phyloP scores from a whole-genome alignment of 2,888 invertebrate species.

The Scrobipalpa atriplicella region DNA sequence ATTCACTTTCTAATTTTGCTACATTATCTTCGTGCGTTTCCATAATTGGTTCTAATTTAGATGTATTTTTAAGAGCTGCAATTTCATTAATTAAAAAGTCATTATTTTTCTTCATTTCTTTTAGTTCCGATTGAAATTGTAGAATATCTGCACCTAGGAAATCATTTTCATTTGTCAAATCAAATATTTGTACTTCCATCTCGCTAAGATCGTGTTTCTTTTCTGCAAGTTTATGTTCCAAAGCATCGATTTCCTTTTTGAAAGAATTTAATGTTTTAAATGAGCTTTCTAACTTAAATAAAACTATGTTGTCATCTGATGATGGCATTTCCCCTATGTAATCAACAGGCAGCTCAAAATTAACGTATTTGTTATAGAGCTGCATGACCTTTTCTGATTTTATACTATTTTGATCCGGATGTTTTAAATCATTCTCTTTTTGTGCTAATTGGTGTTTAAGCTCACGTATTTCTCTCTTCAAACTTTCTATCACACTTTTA shows the following conservation, averaged over 20 bases:
- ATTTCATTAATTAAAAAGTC: constrained; percentile 86
- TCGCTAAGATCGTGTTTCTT: constrained; percentile 79
- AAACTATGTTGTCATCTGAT: constrained; percentile 61
- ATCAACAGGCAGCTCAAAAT: constrained; percentile 75
- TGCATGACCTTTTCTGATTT: constrained; percentile 70
- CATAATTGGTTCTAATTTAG: constrained; percentile 87
- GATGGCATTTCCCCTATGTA: constrained; percentile 74
- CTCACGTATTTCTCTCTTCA: constrained; percentile 74
- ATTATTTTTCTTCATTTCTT: constrained; percentile 87
- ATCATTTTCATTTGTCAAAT: constrained; percentile 76
- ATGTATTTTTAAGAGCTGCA: constrained; percentile 83
- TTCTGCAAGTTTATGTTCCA: constrained; percentile 83
- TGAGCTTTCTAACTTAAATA: constrained; percentile 76
- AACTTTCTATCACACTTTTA: constrained; percentile 75
- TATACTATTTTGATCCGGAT: constrained; percentile 53
- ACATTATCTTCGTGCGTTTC: constrained; percentile 88
- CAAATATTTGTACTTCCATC: constrained; percentile 81
- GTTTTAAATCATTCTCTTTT: constrained; percentile 45
- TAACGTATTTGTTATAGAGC: constrained; percentile 73
- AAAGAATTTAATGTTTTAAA: constrained; percentile 82
- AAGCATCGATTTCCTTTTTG: constrained; percentile 81
- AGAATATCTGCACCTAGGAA: constrained; percentile 73
- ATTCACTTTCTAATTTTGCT: constrained; percentile 84
- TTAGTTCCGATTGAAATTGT: constrained; percentile 83
- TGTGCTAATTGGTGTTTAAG: constrained; percentile 65